These are phyloP conservation scores for Sinopyrophorus schimmeli DNA, from an alignment of 2,888 invertebrate species.

Conservation along the genomic window DNA sequence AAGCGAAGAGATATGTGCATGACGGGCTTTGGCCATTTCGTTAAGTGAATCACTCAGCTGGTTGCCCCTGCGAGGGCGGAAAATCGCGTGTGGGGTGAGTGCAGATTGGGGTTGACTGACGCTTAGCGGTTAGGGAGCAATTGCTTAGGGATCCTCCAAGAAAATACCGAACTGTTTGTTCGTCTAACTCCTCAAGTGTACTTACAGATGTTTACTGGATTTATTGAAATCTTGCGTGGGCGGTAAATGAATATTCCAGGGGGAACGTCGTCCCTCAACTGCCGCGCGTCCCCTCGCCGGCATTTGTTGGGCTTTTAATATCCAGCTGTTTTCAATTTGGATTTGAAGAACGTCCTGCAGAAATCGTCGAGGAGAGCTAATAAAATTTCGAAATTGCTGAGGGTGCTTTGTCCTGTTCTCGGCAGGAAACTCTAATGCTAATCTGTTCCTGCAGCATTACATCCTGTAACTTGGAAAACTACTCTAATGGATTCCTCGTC, in stretches of 20 bases:
- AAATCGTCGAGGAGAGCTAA: conserved; percentile 19
- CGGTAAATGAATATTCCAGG: conserved; percentile 23
- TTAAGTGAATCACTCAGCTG: conserved; percentile 46
- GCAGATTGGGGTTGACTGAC: conserved; percentile 29
- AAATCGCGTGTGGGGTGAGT: conserved; percentile 28
- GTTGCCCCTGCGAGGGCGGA: conserved; percentile 34
- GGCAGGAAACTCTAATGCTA: conserved; percentile 29
- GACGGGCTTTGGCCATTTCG: conserved; percentile 42
- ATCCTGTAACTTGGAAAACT: conserved; percentile 31
- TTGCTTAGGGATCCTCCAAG: conserved; percentile 28
- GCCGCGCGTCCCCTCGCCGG: conserved; percentile 6
- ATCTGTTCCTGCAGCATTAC: conserved; percentile 28
- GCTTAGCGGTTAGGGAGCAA: conserved; percentile 36
- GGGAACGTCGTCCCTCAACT: conserved; percentile 12
- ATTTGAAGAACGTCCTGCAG: conserved; percentile 18
- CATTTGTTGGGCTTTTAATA: conserved; percentile 24
- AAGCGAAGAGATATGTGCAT: conserved; percentile 41
- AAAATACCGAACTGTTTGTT: conserved; percentile 27
- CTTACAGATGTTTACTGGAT: conserved; percentile 36
- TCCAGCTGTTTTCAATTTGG: conserved; percentile 29
- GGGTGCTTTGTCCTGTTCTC: conserved; percentile 27
- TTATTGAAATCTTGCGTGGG: conserved; percentile 35
- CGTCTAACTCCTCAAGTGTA: conserved; percentile 23
- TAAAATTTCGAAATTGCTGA: conserved; percentile 23
- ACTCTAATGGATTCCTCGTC: conserved; percentile 28